A percentile compares a stretch with the other conserved stretches of the same genome.
phyloP scores from a whole-genome alignment of 2,797 vertebrate species.

The Acropternis orthonyx region DNA sequence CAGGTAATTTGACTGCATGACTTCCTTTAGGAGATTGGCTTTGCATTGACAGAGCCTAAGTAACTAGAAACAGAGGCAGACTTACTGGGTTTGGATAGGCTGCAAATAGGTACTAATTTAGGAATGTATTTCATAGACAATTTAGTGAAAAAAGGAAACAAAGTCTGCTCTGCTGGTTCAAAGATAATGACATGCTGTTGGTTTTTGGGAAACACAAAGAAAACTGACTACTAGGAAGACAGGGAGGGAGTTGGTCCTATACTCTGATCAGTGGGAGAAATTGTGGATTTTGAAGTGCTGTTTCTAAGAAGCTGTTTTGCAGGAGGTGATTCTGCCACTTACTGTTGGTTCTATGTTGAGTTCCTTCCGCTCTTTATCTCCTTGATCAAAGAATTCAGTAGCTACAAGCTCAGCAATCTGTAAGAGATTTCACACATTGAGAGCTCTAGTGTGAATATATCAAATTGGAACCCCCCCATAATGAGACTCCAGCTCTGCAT shows the following conservation, averaged over 20 bases:
- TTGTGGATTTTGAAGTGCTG: not conserved
- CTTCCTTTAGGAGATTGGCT: not conserved
- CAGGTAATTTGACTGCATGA: not conserved
- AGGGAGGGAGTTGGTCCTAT: not conserved
- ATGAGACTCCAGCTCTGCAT: not conserved
- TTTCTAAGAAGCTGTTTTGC: not conserved
- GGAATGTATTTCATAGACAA: not conserved
- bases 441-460: not conserved
- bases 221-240: not conserved
- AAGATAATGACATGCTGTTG: not conserved
- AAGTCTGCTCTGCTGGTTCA: not conserved
- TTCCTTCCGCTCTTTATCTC: constrained; percentile 92
- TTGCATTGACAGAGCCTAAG: not conserved
- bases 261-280: not conserved
- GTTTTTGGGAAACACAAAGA: not conserved
- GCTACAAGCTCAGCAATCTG: constrained; percentile 97
- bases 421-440: constrained; percentile 11
- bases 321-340: constrained; percentile 64
- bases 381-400: constrained; percentile 96
- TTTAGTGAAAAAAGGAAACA: not conserved
- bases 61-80: not conserved
- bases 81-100: not conserved
- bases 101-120: not conserved
- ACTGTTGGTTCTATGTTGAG: constrained; percentile 95
- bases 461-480: not conserved